Evolutionary conservation across 1,140 invertebrate genomes (phyloP).

Genomic region (Drosophila mayri): DNA sequence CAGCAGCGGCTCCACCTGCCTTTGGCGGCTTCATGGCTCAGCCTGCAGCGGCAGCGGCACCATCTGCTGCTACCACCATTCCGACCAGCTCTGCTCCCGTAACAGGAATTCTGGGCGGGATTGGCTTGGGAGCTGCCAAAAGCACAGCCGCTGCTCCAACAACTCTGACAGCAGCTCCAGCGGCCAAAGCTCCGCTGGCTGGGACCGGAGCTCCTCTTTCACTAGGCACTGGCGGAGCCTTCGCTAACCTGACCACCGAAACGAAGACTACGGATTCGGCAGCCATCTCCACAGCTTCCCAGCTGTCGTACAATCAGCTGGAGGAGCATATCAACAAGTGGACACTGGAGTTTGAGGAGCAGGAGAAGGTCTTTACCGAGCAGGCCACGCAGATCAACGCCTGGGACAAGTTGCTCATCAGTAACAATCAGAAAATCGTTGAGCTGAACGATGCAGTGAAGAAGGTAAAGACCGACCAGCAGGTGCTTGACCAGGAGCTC

Average conservation of each 20-base stretch:
- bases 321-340: conserved; percentile 98
- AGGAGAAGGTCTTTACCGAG: conserved; percentile 96
- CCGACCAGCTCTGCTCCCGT: conserved; percentile 1
- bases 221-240: conserved; percentile 44
- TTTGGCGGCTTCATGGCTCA: conserved; percentile 57
- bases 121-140: conserved; percentile 32
- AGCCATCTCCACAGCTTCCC: conserved; percentile 51
- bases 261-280: conserved; percentile 74
- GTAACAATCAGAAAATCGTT: conserved; percentile 97
- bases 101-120: conserved; percentile 23
- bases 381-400: conserved; percentile 97
- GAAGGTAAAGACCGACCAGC: conserved; percentile 94
- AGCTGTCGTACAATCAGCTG: conserved; percentile 93
- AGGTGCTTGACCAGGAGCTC: conserved; percentile 95
- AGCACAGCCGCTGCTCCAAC: conserved; percentile 21
- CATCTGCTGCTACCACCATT: conserved; percentile 32
- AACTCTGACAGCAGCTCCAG: conserved; percentile 25
- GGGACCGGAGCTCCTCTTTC: conserved; percentile 26
- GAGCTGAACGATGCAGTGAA: conserved; percentile 94
- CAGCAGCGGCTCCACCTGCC: conserved; percentile 32
- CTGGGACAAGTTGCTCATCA: conserved; percentile 96
- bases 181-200: conserved; percentile 43
- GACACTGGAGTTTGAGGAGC: conserved; percentile 96
- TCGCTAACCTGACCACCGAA: conserved; percentile 65
- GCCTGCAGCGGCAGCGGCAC: conserved; percentile 19